Evolutionary conservation across 2,797 vertebrate genomes (phyloP).

Genomic region (Anabacerthia variegaticeps): DNA sequence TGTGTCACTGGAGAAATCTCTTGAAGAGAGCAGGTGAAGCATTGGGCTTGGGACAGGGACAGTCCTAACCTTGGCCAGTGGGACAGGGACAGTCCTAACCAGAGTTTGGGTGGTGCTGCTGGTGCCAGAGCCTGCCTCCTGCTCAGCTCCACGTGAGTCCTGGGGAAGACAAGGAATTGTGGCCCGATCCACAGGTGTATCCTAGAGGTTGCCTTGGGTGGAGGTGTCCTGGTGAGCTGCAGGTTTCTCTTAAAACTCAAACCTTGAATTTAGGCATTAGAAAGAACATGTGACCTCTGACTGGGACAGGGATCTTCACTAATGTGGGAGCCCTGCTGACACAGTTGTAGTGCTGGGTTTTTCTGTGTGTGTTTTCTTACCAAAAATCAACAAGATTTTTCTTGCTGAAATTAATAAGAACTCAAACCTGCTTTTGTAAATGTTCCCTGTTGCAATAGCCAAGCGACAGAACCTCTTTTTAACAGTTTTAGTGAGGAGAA

Average conservation of each 20-base stretch:
- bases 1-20: fast-evolving
- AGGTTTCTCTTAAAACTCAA: background rate
- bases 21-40: background rate
- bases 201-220: background rate
- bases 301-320: fast-evolving
- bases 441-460: background rate
- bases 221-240: background rate
- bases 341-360: background rate
- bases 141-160: background rate
- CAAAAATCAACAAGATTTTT: background rate
- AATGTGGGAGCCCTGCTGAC: background rate
- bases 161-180: background rate
- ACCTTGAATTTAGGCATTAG: background rate
- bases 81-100: fast-evolving
- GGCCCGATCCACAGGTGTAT: background rate
- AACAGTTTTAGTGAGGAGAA: background rate
- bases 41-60: background rate
- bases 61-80: background rate
- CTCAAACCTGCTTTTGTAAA: background rate
- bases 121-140: fast-evolving
- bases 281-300: fast-evolving
- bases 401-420: background rate
- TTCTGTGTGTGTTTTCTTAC: background rate
- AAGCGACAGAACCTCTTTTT: background rate
- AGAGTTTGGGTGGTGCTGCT: background rate